Base-by-base conservation (phyloP, 2,797 vertebrate genomes). In the Psittacula derbiana region DNA sequence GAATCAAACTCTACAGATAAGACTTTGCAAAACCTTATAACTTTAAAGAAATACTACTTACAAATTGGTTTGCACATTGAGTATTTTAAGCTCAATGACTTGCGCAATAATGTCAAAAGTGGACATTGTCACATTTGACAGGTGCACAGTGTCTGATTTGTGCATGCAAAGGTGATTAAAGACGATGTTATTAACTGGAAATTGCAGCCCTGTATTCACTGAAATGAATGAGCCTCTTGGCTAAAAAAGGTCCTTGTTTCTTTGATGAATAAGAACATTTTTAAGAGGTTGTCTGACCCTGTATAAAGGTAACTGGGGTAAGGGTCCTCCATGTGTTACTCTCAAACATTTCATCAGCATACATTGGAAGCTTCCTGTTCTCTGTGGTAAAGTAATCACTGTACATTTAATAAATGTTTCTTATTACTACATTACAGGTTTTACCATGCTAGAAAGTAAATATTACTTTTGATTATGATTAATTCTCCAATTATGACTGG, bases 381-480 rank as follows among this genome's bases (percentile, higher is more conserved):
- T 58, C 65, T 33, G 6, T 73, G 17, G 11, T 67, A 46, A 79
- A 79, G 44, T 80, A 91, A 87, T 85, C 65, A 60, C 7, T 62
- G 40, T 40, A n/a, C 43, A 62, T 89, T 93, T 90, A 91, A 81
- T 91, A 80, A 44, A 47, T 66, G 12, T 40, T 90, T 90, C 79
- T 79, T 92, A 49, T 69, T 94, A 33, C 36, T 87, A 40, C 30
- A 4, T 80, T 78, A 14, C 80, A 88, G 61, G 69, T 83, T 78
- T 90, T 91, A 50, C 73, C 61, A n/a, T 71, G 46, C 43, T 79
- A 55, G 69, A 93, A 87, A 79, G 87, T 73, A 96, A 97, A 95
- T 93, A 96, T 38, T 91, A 47, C n/a, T 86, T 16, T 16, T 43
- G 46, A 80, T 67, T 83, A 31, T 83, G 40, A 88, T 90, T 94